Evolutionary conservation across 2,888 invertebrate species (phyloP).

Genomic region (Mylabris sibirica): DNA sequence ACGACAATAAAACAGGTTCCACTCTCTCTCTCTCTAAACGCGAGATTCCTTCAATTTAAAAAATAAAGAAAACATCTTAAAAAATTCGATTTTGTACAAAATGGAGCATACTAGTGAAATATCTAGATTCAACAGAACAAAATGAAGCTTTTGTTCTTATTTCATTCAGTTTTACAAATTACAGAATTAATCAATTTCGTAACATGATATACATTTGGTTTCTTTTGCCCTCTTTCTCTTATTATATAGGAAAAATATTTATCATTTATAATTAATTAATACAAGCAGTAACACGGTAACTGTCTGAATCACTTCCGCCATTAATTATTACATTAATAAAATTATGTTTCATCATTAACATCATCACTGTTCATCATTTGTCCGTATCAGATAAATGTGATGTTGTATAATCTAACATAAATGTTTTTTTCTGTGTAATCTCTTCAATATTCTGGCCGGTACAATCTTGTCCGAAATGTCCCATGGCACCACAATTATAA

Average conservation of each 20-base stretch:
- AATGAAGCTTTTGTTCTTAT: not conserved
- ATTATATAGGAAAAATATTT: slow-evolving; percentile 20
- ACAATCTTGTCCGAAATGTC: slow-evolving; percentile 86
- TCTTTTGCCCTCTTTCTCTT: not conserved
- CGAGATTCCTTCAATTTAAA: not conserved
- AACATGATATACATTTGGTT: slow-evolving; percentile 5
- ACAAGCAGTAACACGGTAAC: slow-evolving; percentile 47
- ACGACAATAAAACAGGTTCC: not conserved
- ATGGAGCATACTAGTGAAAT: not conserved
- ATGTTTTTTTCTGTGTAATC: slow-evolving; percentile 78
- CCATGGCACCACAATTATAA: slow-evolving; percentile 90
- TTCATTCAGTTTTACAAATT: slow-evolving; percentile 16
- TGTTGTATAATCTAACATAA: slow-evolving; percentile 70
- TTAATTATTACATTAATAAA: slow-evolving; percentile 22
- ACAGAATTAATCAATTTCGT: slow-evolving; percentile 11
- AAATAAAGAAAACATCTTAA: not conserved
- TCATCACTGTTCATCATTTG: slow-evolving; percentile 39
- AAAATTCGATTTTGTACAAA: not conserved
- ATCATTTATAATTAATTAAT: slow-evolving; percentile 29
- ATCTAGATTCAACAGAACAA: slow-evolving; percentile 17
- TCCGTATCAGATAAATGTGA: slow-evolving; percentile 46
- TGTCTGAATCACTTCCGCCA: slow-evolving; percentile 44
- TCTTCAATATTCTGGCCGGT: slow-evolving; percentile 92
- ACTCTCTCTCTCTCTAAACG: too few species aligned
- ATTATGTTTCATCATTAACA: not conserved